Base-by-base conservation (phyloP, 2,888 invertebrate genomes). In the Linyphia triangularis region DNA sequence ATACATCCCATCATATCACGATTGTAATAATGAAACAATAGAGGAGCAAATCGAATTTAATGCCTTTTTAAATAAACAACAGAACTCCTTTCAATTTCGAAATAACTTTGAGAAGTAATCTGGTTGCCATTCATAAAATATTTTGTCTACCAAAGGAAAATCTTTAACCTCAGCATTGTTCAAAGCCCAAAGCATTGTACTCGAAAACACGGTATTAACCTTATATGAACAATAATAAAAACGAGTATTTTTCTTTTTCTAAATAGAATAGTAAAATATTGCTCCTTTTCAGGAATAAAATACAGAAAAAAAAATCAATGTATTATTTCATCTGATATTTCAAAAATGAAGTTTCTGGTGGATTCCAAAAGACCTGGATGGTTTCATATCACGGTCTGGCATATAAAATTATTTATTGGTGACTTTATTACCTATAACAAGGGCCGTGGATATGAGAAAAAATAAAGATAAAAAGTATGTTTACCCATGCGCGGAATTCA, bases 351-450 rank as follows among this genome's bases (percentile, higher is more conserved):
- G 67, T 33, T 67, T 67, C 67, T 26, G 63, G 13, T n/a, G n/a
- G 24, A 16, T 73, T 43, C 19, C 10, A 16, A 33, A 24, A 40
- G 73, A 30, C 28, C 73, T 19, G 30, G 30, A 57, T 37, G 63
- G 40, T 77, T 77, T 77, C 37, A 26, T 63, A 63, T 77, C 77
- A 26, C 43, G 16, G 61, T 63, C 37, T 24, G 61, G 61, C 77
- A 77, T 33, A 9, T 6, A 51, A 51, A 9, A 51, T 79, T 79
- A 79, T 79, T 67, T 67, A 79, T 51, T 65, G 67, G 10, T 30
- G n/a, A 10, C 40, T 79, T 79, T 79, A 79, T 67, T 5, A 26
- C 22, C 67, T 19, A 67, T 79, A 79, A 79, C 79, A 79, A 67
- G 79, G n/a, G 79, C 30, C 63, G 67, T 30, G 51, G 67, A 79